phyloP scores from a whole-genome alignment of 2,113 vertebrate genomes.

The Platichthys flesus region DNA sequence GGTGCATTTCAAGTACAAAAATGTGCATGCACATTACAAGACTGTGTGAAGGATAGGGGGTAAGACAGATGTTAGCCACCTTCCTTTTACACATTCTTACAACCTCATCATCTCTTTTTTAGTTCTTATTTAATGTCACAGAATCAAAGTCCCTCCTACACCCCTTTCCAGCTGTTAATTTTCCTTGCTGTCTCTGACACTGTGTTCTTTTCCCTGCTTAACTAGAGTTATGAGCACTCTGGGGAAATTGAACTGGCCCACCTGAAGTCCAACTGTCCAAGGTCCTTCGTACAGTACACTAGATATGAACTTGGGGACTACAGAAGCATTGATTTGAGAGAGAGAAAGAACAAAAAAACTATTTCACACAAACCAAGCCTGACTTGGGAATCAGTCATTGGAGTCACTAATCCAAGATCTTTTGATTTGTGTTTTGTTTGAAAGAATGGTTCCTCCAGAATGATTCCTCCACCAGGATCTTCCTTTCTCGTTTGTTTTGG shows the following conservation, averaged over 20 bases:
- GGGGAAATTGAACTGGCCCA: constrained; percentile 82
- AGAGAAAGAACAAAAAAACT: constrained; percentile 74
- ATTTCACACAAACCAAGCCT: constrained; percentile 73
- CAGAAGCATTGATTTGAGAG: constrained; percentile 77
- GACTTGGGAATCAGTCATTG: constrained; percentile 75
- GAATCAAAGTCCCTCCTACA: constrained; percentile 79
- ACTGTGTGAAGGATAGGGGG: constrained; percentile 68
- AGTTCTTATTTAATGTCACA: constrained; percentile 57
- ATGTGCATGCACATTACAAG: constrained; percentile 41
- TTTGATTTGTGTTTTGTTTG: constrained; percentile 84
- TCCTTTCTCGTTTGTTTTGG: constrained; percentile 78
- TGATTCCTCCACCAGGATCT: constrained; percentile 71
- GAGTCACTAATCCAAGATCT: constrained; percentile 77
- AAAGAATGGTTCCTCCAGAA: constrained; percentile 75
- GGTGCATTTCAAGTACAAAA: constrained; percentile 9
- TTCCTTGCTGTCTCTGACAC: constrained; percentile 81
- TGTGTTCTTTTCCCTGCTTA: constrained; percentile 83
- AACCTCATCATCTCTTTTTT: constrained; percentile 65
- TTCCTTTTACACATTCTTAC: constrained; percentile 58
- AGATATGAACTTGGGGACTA: constrained; percentile 83
- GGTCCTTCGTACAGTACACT: constrained; percentile 83
- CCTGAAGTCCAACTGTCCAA: constrained; percentile 84
- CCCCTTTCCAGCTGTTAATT: constrained; percentile 80
- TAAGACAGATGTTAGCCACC: constrained; percentile 59
- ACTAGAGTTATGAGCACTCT: constrained; percentile 86